Percentiles rank a stretch among this genome's conserved stretches.
Evolutionary conservation across 2,888 invertebrate genomes (phyloP).

Genomic region (Magallana nippona): DNA sequence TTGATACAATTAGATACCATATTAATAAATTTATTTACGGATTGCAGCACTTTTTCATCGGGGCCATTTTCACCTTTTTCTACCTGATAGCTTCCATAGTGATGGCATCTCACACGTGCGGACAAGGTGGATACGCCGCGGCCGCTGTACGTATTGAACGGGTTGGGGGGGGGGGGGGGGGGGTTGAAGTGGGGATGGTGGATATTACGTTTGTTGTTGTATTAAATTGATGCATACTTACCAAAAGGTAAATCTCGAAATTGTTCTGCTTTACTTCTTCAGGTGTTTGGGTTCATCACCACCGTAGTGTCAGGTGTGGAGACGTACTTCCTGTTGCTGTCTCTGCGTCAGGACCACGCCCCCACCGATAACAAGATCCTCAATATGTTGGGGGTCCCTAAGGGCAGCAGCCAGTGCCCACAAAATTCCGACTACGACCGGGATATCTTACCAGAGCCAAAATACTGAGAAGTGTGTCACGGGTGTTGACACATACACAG

Average conservation of each 20-base stretch:
- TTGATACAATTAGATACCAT: too few relatives aligned
- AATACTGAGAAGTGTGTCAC: neutral
- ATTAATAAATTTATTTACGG: too few relatives aligned
- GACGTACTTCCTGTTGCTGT: neutral
- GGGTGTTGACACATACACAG: too few relatives aligned
- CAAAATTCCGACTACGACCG: neutral
- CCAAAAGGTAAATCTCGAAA: neutral
- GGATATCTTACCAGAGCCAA: neutral
- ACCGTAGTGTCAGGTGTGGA: constrained; percentile 4
- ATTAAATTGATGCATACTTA: neutral
- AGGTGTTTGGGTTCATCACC: constrained; percentile 37
- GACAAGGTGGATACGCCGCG: constrained; percentile 30
- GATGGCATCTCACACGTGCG: constrained; percentile 13
- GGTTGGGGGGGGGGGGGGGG: too few relatives aligned
- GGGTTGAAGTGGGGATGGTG: too few relatives aligned
- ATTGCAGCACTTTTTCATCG: constrained; percentile 30
- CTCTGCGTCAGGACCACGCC: constrained; percentile 27
- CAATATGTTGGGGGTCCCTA: constrained; percentile 37
- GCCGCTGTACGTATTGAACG: constrained; percentile 32
- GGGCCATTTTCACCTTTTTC: constrained; percentile 22
- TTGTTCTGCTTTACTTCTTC: neutral
- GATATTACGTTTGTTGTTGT: neutral
- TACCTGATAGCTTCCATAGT: constrained; percentile 34
- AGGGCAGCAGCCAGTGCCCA: neutral
- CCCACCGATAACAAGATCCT: constrained; percentile 34